Evolutionary conservation across 2,888 invertebrate genomes (phyloP), one percentile per base, ranked within the genome.

Genomic region (Cabera pusaria): DNA sequence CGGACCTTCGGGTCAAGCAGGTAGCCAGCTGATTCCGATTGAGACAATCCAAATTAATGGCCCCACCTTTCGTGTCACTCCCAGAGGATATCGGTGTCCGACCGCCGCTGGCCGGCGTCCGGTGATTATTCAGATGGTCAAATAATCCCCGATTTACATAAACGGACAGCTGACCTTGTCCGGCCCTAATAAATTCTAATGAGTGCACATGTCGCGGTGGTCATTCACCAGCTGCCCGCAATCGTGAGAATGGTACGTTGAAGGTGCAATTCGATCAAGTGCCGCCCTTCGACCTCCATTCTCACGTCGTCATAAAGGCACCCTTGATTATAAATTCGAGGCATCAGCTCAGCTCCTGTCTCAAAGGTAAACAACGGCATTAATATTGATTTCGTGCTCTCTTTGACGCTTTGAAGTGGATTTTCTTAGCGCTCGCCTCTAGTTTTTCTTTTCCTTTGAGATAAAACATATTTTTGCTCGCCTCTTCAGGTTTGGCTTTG

Each of bases 341-440:
- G 72, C 80, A 77, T 75, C 67, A 66, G 61, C 71, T 66, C 76
- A 62, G 59, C 59, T 59, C 57, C 62, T 66, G 62, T 65, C 73
- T 82, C 82, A 85, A 85, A 83, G 75, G 79, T 79, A 83, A 83
- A 85, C 80, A 84, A 78, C 76, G 66, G 67, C 77, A 83, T 87
- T 81, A 87, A 85, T 85, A 86, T 85, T 85, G 84, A 87, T 84
- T 73, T 70, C 72, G 68, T 60, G 68, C 66, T 71, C 66, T 72
- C 84, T 79, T 78, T 79, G 79, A 75, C 69, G 64, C 77, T 82
- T 76, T 76, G 74, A 78, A 76, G 68, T 64, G 57, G 64, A 74
- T 75, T 73, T 78, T 76, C 73, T 72, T 68, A 59, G 68, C 57
- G 68, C 72, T 68, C 58, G 52, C 52, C 52, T 65, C 57, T 67